Conservation (phyloP, 2,888 invertebrate genomes). For the Dynastes grantii region DNA sequence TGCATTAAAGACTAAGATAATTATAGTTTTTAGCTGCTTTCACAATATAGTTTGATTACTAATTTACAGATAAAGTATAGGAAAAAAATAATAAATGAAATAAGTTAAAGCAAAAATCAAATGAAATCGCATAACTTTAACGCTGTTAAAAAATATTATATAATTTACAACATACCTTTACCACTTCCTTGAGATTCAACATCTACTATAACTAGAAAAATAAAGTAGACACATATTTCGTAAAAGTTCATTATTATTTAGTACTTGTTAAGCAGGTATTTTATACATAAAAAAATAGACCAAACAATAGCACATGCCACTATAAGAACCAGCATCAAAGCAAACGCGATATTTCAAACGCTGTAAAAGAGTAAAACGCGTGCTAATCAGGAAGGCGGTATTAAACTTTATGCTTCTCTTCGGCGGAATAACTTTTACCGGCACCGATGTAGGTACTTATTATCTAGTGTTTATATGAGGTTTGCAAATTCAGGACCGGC, state of each 20-base stretch:
- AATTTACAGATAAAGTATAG: neutral
- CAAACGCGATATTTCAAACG: constrained; percentile 21
- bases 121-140: neutral
- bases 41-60: constrained; percentile 9
- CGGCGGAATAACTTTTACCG: constrained; percentile 44
- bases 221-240: constrained; percentile 14
- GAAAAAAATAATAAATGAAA: neutral
- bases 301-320: constrained; percentile 1
- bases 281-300: neutral
- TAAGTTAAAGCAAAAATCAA: too few species aligned
- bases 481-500: constrained; percentile 35
- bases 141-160: neutral
- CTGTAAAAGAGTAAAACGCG: neutral
- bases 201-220: neutral
- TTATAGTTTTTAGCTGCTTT: constrained; percentile 5
- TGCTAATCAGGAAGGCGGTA: constrained; percentile 14
- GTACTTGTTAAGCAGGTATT: neutral
- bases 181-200: constrained; percentile 25
- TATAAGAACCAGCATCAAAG: constrained; percentile 14
- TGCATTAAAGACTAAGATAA: constrained; percentile 30
- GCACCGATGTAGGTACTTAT: constrained; percentile 18
- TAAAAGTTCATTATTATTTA: constrained; percentile 25
- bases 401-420: constrained; percentile 38
- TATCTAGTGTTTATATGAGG: constrained; percentile 31
- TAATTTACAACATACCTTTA: constrained; percentile 37